Conservation (phyloP, 2,797 vertebrate species). For the Lutjanus campechanus region DNA sequence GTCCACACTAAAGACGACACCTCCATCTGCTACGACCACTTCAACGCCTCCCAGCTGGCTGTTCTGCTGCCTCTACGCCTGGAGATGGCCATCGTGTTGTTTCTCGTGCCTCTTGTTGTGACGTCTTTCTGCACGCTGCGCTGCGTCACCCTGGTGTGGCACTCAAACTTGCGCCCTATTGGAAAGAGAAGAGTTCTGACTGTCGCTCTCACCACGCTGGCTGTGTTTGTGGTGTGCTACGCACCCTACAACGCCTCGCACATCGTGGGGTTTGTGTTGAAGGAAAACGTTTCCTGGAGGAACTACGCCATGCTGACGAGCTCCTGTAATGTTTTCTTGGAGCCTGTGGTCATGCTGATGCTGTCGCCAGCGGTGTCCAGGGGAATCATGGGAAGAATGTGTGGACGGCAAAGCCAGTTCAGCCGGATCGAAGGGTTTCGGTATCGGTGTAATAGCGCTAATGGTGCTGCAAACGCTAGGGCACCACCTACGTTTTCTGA, state of each 20-base stretch:
- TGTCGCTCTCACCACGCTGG: constrained; percentile 87
- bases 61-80: constrained; percentile 88
- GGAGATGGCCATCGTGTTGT: constrained; percentile 88
- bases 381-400: constrained; percentile 73
- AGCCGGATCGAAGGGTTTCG: constrained; percentile 35
- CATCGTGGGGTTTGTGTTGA: constrained; percentile 83
- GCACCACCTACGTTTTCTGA: constrained; percentile 15
- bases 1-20: constrained; percentile 73
- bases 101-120: constrained; percentile 85
- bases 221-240: constrained; percentile 89
- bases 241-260: constrained; percentile 92
- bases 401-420: constrained; percentile 63
- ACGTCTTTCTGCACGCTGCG: constrained; percentile 88
- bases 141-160: constrained; percentile 87
- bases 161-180: constrained; percentile 81
- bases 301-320: constrained; percentile 86
- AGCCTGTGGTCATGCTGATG: constrained; percentile 89
- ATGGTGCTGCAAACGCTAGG: constrained; percentile 18
- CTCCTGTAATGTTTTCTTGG: constrained; percentile 91
- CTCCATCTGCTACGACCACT: constrained; percentile 84
- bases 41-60: constrained; percentile 80
- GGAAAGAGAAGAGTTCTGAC: constrained; percentile 87
- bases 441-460: not conserved
- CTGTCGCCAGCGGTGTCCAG: constrained; percentile 76
- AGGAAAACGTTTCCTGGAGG: constrained; percentile 82